These are phyloP conservation scores for Chirona hameri DNA, from an alignment of 2,888 invertebrate species.

Conservation along the genomic window DNA sequence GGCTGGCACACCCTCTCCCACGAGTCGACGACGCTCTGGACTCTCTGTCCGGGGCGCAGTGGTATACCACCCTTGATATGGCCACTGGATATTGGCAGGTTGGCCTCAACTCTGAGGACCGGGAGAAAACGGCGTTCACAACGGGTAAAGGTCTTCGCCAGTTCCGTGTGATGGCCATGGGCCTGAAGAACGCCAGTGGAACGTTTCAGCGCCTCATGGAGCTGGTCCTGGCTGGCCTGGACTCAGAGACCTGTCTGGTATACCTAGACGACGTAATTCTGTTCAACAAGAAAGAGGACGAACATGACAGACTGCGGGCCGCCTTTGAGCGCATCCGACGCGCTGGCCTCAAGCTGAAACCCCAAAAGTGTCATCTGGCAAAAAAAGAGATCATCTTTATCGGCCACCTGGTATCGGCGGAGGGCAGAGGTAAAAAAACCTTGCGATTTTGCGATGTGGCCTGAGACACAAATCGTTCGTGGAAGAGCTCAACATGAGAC, in stretches of 20 bases:
- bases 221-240: background rate
- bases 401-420: background rate
- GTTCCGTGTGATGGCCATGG: background rate
- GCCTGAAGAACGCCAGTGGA: background rate
- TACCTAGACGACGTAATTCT: background rate
- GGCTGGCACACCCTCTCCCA: background rate
- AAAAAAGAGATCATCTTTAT: background rate
- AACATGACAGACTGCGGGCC: background rate
- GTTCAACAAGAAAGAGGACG: background rate
- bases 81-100: background rate
- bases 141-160: background rate
- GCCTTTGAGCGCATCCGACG: background rate
- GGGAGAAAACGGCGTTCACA: background rate
- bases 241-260: background rate
- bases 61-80: background rate
- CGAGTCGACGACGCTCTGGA: background rate
- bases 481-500: no score
- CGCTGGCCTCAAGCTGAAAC: background rate
- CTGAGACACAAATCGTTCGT: no score
- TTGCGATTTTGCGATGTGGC: no score
- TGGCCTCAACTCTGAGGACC: background rate
- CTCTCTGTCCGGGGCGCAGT: background rate
- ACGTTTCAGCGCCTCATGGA: background rate
- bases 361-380: background rate
- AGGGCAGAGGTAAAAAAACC: no score